phyloP scores from a whole-genome alignment of 2,113 vertebrate species.

The Catharus bicknelli region DNA sequence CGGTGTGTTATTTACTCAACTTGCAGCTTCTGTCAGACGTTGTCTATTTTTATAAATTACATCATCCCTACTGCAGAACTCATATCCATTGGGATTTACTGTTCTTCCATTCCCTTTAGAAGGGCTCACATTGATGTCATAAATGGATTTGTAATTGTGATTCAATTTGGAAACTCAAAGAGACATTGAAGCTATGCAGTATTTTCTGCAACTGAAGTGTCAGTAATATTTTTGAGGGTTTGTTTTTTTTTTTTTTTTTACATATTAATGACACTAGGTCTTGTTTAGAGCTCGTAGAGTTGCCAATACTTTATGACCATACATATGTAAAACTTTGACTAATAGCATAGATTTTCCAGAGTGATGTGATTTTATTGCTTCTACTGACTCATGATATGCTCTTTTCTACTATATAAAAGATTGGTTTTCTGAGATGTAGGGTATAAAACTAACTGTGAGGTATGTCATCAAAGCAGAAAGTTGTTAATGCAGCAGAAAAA shows the following conservation, averaged over 20 bases:
- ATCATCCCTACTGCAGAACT: slow-evolving; percentile 75
- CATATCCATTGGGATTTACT: slow-evolving; percentile 72
- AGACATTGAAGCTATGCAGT: slow-evolving; percentile 33
- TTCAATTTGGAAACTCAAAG: slow-evolving; percentile 66
- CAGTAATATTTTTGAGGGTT: slow-evolving; percentile 6
- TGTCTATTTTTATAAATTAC: slow-evolving; percentile 78
- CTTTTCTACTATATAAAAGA: background rate
- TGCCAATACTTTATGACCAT: background rate
- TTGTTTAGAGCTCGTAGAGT: slow-evolving; percentile 25
- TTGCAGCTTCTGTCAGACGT: slow-evolving; percentile 71
- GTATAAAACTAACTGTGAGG: background rate
- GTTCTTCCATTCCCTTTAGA: slow-evolving; percentile 70
- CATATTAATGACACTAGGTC: background rate
- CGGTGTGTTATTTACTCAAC: slow-evolving; percentile 71
- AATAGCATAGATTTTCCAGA: slow-evolving; percentile 2
- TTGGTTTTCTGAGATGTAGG: background rate
- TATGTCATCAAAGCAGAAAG: background rate
- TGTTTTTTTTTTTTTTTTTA: background rate
- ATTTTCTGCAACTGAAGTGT: slow-evolving; percentile 59
- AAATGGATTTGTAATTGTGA: slow-evolving; percentile 68
- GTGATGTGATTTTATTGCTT: background rate
- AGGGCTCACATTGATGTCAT: slow-evolving; percentile 66
- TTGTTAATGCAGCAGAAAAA: background rate
- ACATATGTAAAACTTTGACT: background rate
- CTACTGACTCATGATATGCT: background rate